Conservation (phyloP, 2,888 invertebrate species). For the Drosophila suboccidentalis region DNA sequence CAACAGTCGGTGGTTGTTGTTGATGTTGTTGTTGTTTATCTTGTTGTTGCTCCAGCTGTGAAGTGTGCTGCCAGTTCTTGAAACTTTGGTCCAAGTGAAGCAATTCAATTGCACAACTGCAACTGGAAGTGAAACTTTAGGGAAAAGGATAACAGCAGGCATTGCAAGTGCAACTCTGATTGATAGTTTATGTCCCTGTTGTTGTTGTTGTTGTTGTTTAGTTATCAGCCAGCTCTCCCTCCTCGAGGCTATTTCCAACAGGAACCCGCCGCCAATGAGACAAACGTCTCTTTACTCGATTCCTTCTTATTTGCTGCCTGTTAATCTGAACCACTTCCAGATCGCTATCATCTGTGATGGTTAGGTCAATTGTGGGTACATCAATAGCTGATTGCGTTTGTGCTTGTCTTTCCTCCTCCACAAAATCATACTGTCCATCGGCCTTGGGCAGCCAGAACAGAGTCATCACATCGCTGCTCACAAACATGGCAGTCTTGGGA, state of each 20-base stretch:
- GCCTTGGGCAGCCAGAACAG: conserved; percentile 53
- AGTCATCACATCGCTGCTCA: conserved; percentile 39
- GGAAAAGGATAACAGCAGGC: conserved; percentile 18
- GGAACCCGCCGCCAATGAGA: neutral
- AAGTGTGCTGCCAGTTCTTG: conserved; percentile 39
- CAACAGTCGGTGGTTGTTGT: conserved; percentile 14
- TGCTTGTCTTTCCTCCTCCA: neutral
- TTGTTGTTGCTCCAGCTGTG: conserved; percentile 56
- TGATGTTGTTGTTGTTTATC: conserved; percentile 19
- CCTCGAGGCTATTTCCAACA: conserved; percentile 23
- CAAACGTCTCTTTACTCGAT: neutral
- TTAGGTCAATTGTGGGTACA: conserved; percentile 39
- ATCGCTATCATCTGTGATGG: neutral
- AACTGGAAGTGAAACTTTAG: conserved; percentile 6
- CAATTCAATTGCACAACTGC: conserved; percentile 48
- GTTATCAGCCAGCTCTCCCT: conserved; percentile 53
- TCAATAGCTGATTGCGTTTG: neutral
- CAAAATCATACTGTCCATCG: conserved; percentile 6
- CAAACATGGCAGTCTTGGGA: conserved; percentile 59
- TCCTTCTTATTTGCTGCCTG: neutral
- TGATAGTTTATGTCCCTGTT: conserved; percentile 30
- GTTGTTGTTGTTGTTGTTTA: neutral
- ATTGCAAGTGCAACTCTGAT: conserved; percentile 38
- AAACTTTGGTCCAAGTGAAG: conserved; percentile 50
- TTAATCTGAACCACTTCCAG: neutral